A percentile compares a stretch with the other conserved stretches of the same genome.
Conservation (phyloP, 2,888 invertebrate species). For the Acheta domesticus region DNA sequence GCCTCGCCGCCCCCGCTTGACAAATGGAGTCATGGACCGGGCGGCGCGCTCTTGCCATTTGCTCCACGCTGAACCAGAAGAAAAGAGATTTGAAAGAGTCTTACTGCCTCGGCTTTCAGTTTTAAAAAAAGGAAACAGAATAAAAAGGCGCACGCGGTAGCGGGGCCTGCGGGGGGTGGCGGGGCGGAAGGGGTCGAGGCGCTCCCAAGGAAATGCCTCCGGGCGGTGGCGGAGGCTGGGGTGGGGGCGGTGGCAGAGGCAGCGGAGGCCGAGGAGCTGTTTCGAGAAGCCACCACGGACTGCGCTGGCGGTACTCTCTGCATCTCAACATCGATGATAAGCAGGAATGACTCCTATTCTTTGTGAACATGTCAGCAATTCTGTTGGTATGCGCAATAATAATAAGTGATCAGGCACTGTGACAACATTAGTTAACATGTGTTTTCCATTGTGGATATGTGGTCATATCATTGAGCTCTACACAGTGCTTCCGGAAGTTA, state of each 20-base stretch:
- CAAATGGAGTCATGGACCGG: conserved; percentile 37
- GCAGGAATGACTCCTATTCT: neutral
- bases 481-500: too few species aligned
- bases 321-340: neutral
- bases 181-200: neutral
- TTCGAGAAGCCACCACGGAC: too few species aligned
- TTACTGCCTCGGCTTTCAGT: conserved; percentile 18
- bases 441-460: too few species aligned
- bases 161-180: neutral
- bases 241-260: too few species aligned
- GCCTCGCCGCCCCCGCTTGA: conserved; percentile 32
- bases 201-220: neutral
- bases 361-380: too few species aligned
- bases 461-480: too few species aligned
- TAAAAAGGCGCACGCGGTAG: neutral
- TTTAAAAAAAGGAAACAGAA: conserved; percentile 11
- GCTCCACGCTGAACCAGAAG: conserved; percentile 18
- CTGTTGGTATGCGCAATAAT: too few species aligned
- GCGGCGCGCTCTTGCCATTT: conserved; percentile 18
- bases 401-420: too few species aligned
- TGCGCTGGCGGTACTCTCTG: too few species aligned
- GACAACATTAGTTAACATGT: too few species aligned
- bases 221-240: neutral
- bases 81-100: conserved; percentile 18
- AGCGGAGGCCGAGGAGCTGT: too few species aligned